A percentile compares a stretch with the other conserved stretches of the same genome.
Evolutionary conservation across 2,888 invertebrate species (phyloP).

Genomic region (Aspidiotus rigidus): DNA sequence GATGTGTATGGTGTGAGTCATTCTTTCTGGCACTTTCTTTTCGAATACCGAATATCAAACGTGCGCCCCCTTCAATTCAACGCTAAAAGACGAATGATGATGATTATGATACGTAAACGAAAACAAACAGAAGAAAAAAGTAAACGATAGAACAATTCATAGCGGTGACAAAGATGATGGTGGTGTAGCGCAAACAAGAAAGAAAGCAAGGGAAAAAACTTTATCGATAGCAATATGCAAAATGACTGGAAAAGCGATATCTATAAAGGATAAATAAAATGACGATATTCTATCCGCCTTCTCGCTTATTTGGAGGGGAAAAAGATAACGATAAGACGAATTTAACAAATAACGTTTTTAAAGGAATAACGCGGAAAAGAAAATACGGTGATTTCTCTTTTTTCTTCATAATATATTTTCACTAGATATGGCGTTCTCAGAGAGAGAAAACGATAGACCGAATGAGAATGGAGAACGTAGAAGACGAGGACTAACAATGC

Average conservation of each 20-base stretch:
- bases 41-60: too few species aligned
- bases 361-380: constrained; percentile 24
- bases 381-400: constrained; percentile 25
- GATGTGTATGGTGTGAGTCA: too few species aligned
- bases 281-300: constrained; percentile 26
- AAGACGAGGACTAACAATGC: not conserved
- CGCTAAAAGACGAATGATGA: constrained; percentile 10
- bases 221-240: constrained; percentile 32
- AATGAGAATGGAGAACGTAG: not conserved
- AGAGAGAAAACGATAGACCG: not conserved
- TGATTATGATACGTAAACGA: constrained; percentile 17
- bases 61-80: too few species aligned
- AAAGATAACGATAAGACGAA: constrained; percentile 28
- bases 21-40: too few species aligned
- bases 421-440: constrained; percentile 1
- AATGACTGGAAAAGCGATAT: constrained; percentile 31
- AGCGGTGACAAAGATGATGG: not conserved
- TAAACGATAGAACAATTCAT: constrained; percentile 5
- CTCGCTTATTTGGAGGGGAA: constrained; percentile 18
- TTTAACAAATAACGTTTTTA: constrained; percentile 31
- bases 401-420: constrained; percentile 17
- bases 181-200: not conserved
- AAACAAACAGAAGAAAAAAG: not conserved
- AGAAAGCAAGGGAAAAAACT: constrained; percentile 13
- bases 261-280: constrained; percentile 32